These are phyloP conservation scores for Enteromius thamalakanensis DNA, from an alignment of 2,797 vertebrate species.

Conservation along the genomic window DNA sequence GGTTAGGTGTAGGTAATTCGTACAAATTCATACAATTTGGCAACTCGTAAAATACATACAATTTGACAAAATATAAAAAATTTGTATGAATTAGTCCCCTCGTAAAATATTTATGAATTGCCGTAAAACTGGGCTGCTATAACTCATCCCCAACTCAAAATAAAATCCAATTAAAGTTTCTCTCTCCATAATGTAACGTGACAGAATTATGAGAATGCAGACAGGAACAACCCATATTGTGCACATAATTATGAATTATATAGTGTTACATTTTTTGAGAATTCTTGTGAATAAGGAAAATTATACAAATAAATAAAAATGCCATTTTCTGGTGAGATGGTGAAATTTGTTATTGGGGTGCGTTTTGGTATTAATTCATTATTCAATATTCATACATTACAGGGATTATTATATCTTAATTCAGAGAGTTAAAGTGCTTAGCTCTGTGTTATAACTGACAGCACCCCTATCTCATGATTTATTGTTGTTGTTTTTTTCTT, in stretches of 20 bases:
- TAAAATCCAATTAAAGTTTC: neutral
- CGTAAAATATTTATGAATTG: too few relatives aligned
- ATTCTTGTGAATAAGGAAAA: neutral
- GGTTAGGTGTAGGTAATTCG: too few relatives aligned
- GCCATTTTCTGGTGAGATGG: neutral
- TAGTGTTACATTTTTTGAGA: rapidly evolving
- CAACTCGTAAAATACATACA: too few relatives aligned
- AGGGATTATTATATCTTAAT: neutral
- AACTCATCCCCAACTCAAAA: too few relatives aligned
- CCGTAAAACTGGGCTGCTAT: neutral
- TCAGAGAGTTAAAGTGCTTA: neutral
- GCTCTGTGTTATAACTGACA: neutral
- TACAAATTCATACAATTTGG: too few relatives aligned
- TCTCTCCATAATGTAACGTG: neutral
- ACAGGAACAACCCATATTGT: neutral
- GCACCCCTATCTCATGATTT: neutral
- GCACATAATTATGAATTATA: neutral
- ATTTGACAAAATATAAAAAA: too few relatives aligned
- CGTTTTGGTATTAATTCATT: neutral
- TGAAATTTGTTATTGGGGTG: neutral
- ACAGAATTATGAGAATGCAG: neutral
- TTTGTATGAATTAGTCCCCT: too few relatives aligned
- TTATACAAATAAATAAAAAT: neutral
- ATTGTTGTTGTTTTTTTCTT: neutral
- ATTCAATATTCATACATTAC: neutral